Evolutionary conservation across 1,140 invertebrate genomes (phyloP).

Genomic region (Acromyrmex echinatior): DNA sequence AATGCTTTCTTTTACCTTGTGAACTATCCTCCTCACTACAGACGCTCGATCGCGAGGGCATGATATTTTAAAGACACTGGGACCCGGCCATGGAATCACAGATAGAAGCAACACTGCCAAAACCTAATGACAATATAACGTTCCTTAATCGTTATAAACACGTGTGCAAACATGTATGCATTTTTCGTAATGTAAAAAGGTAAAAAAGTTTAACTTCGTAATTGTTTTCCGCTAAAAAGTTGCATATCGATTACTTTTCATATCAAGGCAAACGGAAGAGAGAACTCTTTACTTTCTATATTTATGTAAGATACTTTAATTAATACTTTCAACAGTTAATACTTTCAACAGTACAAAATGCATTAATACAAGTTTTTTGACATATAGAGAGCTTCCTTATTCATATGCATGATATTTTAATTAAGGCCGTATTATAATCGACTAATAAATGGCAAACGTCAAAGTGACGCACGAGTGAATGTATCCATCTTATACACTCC

Average conservation of each 20-base stretch:
- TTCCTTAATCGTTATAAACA: neutral
- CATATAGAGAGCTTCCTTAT: neutral
- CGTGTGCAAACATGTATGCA: neutral
- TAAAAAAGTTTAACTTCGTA: neutral
- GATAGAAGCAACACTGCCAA: slow-evolving; percentile 92
- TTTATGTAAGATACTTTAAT: neutral
- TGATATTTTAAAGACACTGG: slow-evolving; percentile 94
- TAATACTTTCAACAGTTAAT: neutral
- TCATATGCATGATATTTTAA: slow-evolving; percentile 26
- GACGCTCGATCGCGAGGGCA: slow-evolving; percentile 96
- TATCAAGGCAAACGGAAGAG: neutral
- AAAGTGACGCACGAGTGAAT: slow-evolving; percentile 35
- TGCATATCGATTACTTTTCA: neutral
- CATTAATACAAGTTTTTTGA: neutral
- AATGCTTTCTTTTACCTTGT: slow-evolving; percentile 88
- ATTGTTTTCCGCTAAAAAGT: neutral
- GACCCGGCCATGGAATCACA: slow-evolving; percentile 95
- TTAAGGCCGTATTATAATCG: slow-evolving; percentile 41
- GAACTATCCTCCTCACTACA: slow-evolving; percentile 94
- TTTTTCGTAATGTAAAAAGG: neutral
- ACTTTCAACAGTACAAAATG: neutral
- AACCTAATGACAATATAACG: slow-evolving; percentile 86
- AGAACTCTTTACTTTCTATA: neutral
- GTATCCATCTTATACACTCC: slow-evolving; percentile 17
- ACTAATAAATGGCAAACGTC: slow-evolving; percentile 45